Base-by-base conservation (phyloP, 2,797 vertebrate species). In the Sparus aurata region DNA sequence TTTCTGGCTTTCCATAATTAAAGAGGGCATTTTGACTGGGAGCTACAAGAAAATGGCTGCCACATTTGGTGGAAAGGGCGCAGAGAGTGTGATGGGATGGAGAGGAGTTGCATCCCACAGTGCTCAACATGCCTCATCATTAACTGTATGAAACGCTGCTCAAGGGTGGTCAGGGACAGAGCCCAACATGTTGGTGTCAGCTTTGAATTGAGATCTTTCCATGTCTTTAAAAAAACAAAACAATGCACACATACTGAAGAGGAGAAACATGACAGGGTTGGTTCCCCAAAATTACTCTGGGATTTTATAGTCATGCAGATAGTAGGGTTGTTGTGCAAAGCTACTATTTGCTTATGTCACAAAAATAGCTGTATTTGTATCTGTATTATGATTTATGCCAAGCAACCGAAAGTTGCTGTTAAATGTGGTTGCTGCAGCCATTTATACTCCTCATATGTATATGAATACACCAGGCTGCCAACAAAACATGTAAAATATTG, bases 1-100 rank as follows among this genome's bases (percentile, higher is more conserved):
- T 75, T 77, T 87, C 76, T 82, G 87, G 87, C 68, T 85, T 80
- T 89, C 85, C 79, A 88, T 93, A 92, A 93, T 93, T 93, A 92
- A 92, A 93, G 85, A 88, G 85, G 84, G 69, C 82, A 82, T 89
- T 91, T 90, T 92, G 74, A 91, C 80, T 72, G 69, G 75, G 75
- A 88, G 77, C 85, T 79, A 85, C n/a, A 10, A 79, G 85, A 83
- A 92, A 89, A 90, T 89, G 86, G 87, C 82, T 82, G 77, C 87
- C 80, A 90, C 78, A 79, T 89, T 90, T 80, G 53, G 72, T 72
- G 73, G 68, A 77, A 58, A 82, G 70, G 76, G 71, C 76, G 46
- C 16, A 43, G 76, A 72, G 71, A 72, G 79, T 30, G 27, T 38
- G 85, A 75, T 53, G 64, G 74, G 77, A 69, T n/a, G 60, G 67